A percentile compares a stretch with the other conserved stretches of the same genome.
Evolutionary conservation across 2,113 vertebrate species (phyloP).

Genomic region (Bothrops jararaca): DNA sequence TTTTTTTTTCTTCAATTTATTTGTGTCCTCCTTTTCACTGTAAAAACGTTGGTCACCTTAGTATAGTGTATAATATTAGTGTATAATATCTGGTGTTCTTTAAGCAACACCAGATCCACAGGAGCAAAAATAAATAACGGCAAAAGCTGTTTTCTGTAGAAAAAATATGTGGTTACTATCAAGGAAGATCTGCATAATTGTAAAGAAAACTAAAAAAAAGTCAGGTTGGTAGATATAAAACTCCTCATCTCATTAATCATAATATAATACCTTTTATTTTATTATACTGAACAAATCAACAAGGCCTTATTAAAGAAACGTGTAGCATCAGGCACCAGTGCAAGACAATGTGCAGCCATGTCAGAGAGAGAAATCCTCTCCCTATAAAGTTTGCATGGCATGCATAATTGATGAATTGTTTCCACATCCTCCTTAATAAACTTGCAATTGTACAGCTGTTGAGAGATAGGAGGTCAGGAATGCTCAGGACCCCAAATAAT

Average conservation of each 20-base stretch:
- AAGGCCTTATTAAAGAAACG: background rate
- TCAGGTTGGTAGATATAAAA: background rate
- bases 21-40: no score
- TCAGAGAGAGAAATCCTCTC: background rate
- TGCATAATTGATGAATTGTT: background rate
- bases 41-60: no score
- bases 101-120: background rate
- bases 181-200: background rate
- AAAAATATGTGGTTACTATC: background rate
- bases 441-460: conserved; percentile 8
- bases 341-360: background rate
- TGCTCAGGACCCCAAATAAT: conserved; percentile 10
- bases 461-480: conserved; percentile 1
- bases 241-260: background rate
- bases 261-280: background rate
- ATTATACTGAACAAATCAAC: background rate
- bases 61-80: background rate
- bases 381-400: background rate
- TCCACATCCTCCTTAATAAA: conserved; percentile 1
- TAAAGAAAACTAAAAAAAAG: background rate
- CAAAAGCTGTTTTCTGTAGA: background rate
- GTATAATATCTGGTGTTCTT: background rate
- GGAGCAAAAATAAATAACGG: background rate
- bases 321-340: background rate
- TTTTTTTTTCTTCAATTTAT: no score